Evolutionary conservation across 2,113 vertebrate genomes (phyloP).

Genomic region (Xenopus borealis): DNA sequence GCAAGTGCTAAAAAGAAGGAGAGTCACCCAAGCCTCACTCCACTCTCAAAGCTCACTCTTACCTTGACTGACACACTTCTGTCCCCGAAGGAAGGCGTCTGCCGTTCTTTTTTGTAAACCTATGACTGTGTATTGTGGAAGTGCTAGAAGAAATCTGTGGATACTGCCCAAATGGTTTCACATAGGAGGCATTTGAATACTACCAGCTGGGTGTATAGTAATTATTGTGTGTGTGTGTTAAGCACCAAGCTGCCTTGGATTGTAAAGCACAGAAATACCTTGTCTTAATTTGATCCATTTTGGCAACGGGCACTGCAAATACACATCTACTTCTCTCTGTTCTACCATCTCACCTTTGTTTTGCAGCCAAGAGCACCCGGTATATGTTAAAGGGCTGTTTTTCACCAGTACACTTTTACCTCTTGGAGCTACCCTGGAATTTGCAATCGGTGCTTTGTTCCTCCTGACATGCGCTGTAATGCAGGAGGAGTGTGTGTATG

Average conservation of each 20-base stretch:
- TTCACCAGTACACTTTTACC: constrained; percentile 17
- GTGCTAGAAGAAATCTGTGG: neutral
- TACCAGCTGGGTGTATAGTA: constrained; percentile 10
- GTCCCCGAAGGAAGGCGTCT: neutral
- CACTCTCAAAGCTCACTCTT: neutral
- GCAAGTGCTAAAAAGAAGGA: neutral
- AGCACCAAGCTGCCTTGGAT: constrained; percentile 18
- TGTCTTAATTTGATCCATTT: constrained; percentile 7
- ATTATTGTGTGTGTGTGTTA: neutral
- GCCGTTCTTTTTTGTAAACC: constrained; percentile 17
- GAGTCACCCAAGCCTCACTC: neutral
- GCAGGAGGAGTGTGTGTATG: constrained; percentile 31
- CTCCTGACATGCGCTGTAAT: constrained; percentile 40
- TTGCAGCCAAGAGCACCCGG: constrained; percentile 16
- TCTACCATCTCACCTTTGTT: constrained; percentile 11
- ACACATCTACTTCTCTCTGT: constrained; percentile 20
- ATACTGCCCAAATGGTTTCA: neutral
- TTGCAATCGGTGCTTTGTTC: constrained; percentile 36
- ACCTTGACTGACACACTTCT: neutral
- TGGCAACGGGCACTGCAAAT: constrained; percentile 13
- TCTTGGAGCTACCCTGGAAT: constrained; percentile 34
- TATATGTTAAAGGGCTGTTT: constrained; percentile 16
- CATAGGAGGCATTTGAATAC: neutral
- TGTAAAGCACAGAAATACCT: constrained; percentile 10
- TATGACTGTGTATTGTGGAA: constrained; percentile 7